Conservation (phyloP, 2,797 vertebrate genomes). For the Sciurus vulgaris region DNA sequence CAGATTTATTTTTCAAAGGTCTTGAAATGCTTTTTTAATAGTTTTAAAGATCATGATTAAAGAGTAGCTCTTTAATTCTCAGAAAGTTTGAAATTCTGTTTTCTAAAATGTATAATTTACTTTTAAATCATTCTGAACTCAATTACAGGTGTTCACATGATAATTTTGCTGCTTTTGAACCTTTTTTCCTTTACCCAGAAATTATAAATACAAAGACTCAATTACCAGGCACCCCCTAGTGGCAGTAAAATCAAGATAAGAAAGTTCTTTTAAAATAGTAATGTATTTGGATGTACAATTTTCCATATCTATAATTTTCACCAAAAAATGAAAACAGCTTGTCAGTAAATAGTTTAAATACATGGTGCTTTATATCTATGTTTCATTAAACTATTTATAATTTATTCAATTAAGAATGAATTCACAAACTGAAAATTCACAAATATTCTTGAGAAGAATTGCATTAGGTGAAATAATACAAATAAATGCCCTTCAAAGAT, state of each 20-base stretch:
- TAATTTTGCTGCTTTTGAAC: slow-evolving; percentile 51
- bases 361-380: slow-evolving; percentile 27
- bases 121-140: slow-evolving; percentile 68
- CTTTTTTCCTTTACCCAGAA: slow-evolving; percentile 18
- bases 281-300: background rate
- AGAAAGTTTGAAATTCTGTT: slow-evolving; percentile 55
- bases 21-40: slow-evolving; percentile 51
- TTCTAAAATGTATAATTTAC: slow-evolving; percentile 46
- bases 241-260: slow-evolving; percentile 49
- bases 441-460: slow-evolving; percentile 49
- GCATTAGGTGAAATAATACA: slow-evolving; percentile 43
- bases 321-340: slow-evolving; percentile 33
- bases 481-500: background rate
- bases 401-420: slow-evolving; percentile 24
- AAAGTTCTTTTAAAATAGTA: background rate
- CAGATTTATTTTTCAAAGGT: background rate
- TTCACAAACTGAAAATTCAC: slow-evolving; percentile 53
- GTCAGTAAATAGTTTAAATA: slow-evolving; percentile 28
- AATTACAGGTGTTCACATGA: background rate
- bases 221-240: slow-evolving; percentile 81
- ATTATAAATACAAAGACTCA: slow-evolving; percentile 64
- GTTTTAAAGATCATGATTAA: slow-evolving; percentile 40
- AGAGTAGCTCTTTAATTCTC: slow-evolving; percentile 55
- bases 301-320: background rate
- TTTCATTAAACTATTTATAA: slow-evolving; percentile 55